phyloP scores from a whole-genome alignment of 2,113 vertebrate genomes.

The Hiodon tergisus region DNA sequence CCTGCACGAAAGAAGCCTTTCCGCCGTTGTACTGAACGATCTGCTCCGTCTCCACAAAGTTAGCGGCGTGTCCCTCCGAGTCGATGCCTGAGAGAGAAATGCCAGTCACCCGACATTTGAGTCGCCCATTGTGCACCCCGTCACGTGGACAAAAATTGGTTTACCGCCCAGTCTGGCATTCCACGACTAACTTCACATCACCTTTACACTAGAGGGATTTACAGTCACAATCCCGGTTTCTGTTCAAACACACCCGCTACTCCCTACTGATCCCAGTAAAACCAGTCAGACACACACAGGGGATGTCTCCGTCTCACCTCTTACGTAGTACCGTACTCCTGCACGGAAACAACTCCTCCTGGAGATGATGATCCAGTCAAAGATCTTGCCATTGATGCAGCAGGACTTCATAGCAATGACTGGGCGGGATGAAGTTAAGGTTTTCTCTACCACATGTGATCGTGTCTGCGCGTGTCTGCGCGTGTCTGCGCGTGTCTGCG shows the following conservation, averaged over 20 bases:
- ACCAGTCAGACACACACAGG: not conserved
- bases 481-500: not conserved
- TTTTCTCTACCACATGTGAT: not conserved
- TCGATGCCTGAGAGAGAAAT: conserved; percentile 72
- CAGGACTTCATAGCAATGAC: conserved; percentile 83
- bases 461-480: no score
- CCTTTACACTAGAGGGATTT: no score
- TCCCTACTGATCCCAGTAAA: not conserved
- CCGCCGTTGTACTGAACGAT: conserved; percentile 78
- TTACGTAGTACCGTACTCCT: conserved; percentile 87
- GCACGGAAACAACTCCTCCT: conserved; percentile 92
- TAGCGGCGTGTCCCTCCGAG: conserved; percentile 93
- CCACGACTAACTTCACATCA: no score
- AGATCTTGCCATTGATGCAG: conserved; percentile 83
- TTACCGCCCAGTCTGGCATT: no score
- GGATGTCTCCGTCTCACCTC: conserved; percentile 66
- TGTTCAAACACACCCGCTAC: no score
- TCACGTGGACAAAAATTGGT: no score
- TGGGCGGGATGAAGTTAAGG: conserved; percentile 49
- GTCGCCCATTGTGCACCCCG: no score
- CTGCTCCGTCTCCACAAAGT: conserved; percentile 95
- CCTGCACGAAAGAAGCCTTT: conserved; percentile 86
- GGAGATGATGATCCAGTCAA: conserved; percentile 89
- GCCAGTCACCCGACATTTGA: not conserved
- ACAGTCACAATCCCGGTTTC: no score